phyloP scores from a whole-genome alignment of 1,140 invertebrate species.

The Drosophila serrata region DNA sequence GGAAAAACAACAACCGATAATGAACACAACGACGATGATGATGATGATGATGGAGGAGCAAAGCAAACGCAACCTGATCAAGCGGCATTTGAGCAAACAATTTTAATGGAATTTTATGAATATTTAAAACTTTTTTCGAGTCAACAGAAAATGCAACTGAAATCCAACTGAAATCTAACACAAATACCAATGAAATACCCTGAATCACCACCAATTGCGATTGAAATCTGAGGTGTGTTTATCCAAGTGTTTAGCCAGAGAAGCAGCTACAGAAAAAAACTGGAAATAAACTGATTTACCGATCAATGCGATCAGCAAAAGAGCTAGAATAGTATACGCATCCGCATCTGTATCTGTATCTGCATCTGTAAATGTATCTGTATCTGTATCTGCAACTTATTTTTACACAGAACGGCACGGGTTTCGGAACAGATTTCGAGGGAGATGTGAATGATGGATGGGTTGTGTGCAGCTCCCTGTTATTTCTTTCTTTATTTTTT shows the following conservation, averaged over 20 bases:
- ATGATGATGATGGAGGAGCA: constrained; percentile 26
- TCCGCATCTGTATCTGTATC: background rate
- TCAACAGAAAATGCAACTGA: background rate
- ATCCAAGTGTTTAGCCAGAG: constrained; percentile 7
- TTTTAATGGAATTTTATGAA: background rate
- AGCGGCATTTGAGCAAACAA: constrained; percentile 17
- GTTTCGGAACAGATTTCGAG: constrained; percentile 45
- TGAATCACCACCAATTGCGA: background rate
- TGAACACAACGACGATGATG: constrained; percentile 29
- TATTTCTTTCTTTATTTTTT: too few relatives aligned
- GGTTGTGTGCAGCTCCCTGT: background rate
- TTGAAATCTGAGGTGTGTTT: constrained; percentile 19
- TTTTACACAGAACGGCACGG: constrained; percentile 27
- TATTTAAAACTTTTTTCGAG: background rate
- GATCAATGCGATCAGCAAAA: constrained; percentile 9
- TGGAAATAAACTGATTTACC: constrained; percentile 2
- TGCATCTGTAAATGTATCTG: background rate
- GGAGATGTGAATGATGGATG: constrained; percentile 11
- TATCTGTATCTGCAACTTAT: constrained; percentile 18
- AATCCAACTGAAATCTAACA: background rate
- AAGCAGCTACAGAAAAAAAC: background rate
- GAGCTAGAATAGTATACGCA: background rate
- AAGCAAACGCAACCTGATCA: constrained; percentile 27
- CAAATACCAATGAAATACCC: background rate
- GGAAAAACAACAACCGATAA: constrained; percentile 45